A percentile compares a stretch with the other conserved stretches of the same genome.
phyloP scores from a whole-genome alignment of 2,113 vertebrate genomes.

The Laticauda colubrina region DNA sequence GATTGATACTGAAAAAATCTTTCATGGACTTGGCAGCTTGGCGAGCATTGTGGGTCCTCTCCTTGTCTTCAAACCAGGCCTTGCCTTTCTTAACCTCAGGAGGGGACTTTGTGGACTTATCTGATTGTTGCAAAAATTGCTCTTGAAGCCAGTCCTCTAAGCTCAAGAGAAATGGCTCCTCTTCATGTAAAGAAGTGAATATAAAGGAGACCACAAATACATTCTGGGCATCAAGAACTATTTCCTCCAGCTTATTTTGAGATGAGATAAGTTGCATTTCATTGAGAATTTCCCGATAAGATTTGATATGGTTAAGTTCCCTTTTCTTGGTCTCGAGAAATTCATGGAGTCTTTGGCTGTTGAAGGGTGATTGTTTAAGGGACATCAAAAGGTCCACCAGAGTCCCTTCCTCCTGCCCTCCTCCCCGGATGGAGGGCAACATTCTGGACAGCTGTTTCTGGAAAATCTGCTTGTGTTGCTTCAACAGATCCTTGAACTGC shows the following conservation, averaged over 20 bases:
- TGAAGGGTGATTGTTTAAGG: neutral
- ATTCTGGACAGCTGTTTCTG: neutral
- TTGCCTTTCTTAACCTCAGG: rapidly evolving
- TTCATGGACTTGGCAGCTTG: too few relatives aligned
- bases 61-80: too few relatives aligned
- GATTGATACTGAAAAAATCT: too few relatives aligned
- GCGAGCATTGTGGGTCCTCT: too few relatives aligned
- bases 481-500: constrained; percentile 27
- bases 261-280: neutral
- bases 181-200: too few relatives aligned
- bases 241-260: neutral
- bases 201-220: too few relatives aligned
- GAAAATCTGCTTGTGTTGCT: neutral
- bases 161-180: too few relatives aligned
- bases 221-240: too few relatives aligned
- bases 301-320: neutral
- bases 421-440: too few relatives aligned
- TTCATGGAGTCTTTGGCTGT: constrained; percentile 1
- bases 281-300: neutral
- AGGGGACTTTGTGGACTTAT: too few relatives aligned
- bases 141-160: too few relatives aligned
- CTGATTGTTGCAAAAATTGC: too few relatives aligned
- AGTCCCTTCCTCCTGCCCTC: neutral
- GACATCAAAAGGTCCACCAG: neutral
- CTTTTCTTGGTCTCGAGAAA: neutral